phyloP scores from a whole-genome alignment of 2,113 vertebrate species.

The Guaruba guarouba region DNA sequence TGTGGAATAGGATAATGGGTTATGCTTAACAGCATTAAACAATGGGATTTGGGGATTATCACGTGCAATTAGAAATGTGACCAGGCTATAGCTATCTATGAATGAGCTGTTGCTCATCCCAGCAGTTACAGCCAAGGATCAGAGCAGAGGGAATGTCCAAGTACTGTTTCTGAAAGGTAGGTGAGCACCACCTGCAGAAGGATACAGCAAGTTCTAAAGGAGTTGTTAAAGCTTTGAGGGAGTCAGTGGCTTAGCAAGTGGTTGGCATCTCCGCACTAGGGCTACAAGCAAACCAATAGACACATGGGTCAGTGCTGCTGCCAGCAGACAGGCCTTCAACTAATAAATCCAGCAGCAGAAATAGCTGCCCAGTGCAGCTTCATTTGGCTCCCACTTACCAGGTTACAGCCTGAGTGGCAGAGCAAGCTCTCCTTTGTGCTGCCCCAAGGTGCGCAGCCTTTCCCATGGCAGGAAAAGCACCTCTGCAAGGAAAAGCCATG shows the following conservation, averaged over 20 bases:
- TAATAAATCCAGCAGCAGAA: neutral
- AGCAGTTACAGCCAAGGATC: neutral
- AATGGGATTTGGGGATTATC: neutral
- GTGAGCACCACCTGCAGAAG: no score
- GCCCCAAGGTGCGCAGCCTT: neutral
- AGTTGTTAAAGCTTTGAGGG: neutral
- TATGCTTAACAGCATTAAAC: neutral
- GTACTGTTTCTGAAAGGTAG: no score
- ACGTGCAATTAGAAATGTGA: neutral
- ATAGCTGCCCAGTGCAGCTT: neutral
- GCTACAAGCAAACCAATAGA: neutral
- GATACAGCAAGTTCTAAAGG: no score
- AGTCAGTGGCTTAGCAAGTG: neutral
- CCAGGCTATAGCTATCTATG: accelerated
- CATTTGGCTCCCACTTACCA: neutral
- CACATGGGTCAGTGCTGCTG: neutral
- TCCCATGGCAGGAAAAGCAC: neutral
- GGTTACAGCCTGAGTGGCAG: neutral
- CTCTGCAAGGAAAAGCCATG: neutral
- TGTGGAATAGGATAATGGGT: neutral
- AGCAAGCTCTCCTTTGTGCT: neutral
- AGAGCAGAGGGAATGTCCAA: neutral
- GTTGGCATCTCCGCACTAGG: neutral
- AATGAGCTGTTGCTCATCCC: neutral
- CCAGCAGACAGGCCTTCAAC: neutral